Conservation (phyloP, 2,113 vertebrate genomes). For the Triplophysa siluroides region DNA sequence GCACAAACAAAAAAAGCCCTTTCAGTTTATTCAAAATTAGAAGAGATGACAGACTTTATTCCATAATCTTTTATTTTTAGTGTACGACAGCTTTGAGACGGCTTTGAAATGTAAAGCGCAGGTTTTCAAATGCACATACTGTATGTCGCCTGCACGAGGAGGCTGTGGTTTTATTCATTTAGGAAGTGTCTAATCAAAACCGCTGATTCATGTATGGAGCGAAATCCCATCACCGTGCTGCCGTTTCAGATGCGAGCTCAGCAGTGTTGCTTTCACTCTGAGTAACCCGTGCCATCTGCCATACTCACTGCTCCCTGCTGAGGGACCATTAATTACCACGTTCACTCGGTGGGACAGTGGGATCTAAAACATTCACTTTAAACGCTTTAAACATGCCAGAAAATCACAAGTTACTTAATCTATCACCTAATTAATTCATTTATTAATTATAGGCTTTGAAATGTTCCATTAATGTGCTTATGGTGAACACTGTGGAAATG, state of each 20-base stretch:
- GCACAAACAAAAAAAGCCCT: too few species aligned
- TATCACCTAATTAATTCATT: conserved; percentile 46
- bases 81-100: background rate
- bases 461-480: background rate
- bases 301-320: conserved; percentile 51
- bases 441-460: conserved; percentile 46
- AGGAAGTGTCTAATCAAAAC: conserved; percentile 26
- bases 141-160: background rate
- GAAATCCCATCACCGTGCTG: conserved; percentile 41
- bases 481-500: background rate
- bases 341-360: conserved; percentile 55
- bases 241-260: conserved; percentile 45
- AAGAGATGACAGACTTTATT: too few species aligned
- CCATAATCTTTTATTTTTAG: too few species aligned
- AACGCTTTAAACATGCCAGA: conserved; percentile 56
- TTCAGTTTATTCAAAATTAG: too few species aligned
- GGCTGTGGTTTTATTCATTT: conserved; percentile 22
- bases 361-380: conserved; percentile 61
- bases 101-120: background rate
- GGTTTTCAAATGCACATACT: background rate
- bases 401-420: conserved; percentile 57
- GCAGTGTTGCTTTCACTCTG: conserved; percentile 49
- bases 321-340: conserved; percentile 62
- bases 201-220: conserved; percentile 41
- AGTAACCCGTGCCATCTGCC: conserved; percentile 63